Evolutionary conservation across 2,113 vertebrate species (phyloP).

Genomic region (Albula goreensis): DNA sequence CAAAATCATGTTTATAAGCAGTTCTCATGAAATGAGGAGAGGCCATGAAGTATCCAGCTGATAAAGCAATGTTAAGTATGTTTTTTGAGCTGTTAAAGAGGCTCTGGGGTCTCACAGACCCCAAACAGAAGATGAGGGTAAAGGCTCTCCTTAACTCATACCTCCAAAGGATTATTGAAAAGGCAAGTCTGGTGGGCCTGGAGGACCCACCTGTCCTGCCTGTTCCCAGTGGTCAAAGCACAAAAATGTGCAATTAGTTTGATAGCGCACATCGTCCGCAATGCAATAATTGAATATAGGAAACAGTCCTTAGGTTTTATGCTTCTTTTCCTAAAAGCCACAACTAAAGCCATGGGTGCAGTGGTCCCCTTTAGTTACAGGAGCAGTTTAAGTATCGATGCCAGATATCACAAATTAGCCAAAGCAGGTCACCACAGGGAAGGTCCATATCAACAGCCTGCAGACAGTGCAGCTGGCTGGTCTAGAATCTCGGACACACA

Average conservation of each 20-base stretch:
- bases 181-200: too few relatives aligned
- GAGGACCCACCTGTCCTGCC: too few relatives aligned
- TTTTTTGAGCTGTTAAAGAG: too few relatives aligned
- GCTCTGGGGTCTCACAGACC: too few relatives aligned
- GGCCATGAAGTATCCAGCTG: too few relatives aligned
- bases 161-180: too few relatives aligned
- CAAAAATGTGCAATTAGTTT: background rate
- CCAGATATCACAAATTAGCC: background rate
- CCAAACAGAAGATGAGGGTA: too few relatives aligned
- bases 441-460: background rate
- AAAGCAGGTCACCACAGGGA: background rate
- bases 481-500: background rate
- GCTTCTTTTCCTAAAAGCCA: background rate
- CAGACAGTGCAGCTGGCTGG: background rate
- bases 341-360: background rate
- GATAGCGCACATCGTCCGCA: background rate
- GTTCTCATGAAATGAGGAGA: too few relatives aligned
- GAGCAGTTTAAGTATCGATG: background rate
- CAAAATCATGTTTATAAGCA: too few relatives aligned
- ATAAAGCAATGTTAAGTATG: too few relatives aligned
- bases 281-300: background rate
- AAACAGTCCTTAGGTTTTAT: background rate
- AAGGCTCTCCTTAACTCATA: too few relatives aligned
- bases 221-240: background rate
- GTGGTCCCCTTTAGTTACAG: background rate